Conservation (phyloP, 2,113 vertebrate species). For the Etia nguti region DNA sequence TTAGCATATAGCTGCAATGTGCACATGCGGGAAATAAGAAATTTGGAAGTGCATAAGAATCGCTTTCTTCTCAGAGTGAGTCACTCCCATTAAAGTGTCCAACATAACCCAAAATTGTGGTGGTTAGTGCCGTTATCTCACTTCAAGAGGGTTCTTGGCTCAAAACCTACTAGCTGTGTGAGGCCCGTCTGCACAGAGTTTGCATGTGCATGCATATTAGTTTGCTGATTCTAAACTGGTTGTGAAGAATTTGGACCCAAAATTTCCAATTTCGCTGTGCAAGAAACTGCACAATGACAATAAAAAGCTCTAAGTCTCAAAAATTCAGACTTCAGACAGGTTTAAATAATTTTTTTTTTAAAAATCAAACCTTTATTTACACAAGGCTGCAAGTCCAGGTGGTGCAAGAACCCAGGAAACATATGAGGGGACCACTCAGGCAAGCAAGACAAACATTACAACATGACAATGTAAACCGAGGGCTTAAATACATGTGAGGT, state of each 20-base stretch:
- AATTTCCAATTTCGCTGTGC: no score
- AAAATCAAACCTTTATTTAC: neutral
- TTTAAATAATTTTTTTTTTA: fast-evolving
- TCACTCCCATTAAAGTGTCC: neutral
- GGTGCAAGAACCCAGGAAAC: neutral
- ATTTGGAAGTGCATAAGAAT: neutral
- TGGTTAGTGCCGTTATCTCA: fast-evolving
- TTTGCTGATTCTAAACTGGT: neutral
- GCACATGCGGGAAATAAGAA: neutral
- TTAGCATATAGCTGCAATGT: neutral
- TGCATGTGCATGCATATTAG: neutral
- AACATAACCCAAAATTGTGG: neutral
- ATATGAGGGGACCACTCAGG: neutral
- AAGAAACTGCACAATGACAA: no score
- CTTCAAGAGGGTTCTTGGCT: neutral
- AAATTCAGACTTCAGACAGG: neutral
- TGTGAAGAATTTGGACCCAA: neutral
- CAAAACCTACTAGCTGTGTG: fast-evolving
- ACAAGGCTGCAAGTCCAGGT: neutral
- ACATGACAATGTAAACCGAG: fast-evolving
- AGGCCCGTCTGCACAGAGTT: neutral
- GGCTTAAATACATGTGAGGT: neutral
- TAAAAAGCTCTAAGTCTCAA: no score
- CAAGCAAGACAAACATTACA: neutral
- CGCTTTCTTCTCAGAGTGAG: neutral